These are phyloP conservation scores for Chaetops frenatus DNA, from an alignment of 2,113 vertebrate species.

Conservation along the genomic window DNA sequence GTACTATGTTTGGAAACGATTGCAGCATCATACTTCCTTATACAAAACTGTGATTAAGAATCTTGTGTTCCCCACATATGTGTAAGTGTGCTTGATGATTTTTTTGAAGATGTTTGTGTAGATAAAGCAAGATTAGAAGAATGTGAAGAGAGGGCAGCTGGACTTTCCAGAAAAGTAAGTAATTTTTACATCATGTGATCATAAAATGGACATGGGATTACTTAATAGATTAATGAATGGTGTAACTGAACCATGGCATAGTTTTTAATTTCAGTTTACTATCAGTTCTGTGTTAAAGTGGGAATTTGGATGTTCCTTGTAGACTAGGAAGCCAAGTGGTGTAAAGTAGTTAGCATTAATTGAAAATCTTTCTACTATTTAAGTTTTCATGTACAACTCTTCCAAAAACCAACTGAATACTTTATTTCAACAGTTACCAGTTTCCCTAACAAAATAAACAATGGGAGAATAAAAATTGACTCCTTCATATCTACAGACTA, in stretches of 20 bases:
- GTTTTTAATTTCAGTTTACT: background rate
- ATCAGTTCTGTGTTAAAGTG: background rate
- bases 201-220: background rate
- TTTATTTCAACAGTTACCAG: background rate
- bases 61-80: background rate
- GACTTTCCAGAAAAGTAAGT: constrained; percentile 86
- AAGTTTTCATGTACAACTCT: background rate
- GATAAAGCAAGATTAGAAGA: constrained; percentile 88
- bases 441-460: background rate
- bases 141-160: constrained; percentile 82
- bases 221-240: background rate
- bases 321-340: background rate
- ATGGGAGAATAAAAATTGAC: background rate
- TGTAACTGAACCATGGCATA: background rate
- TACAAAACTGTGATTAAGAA: background rate
- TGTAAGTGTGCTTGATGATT: background rate
- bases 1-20: constrained; percentile 3
- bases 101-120: constrained; percentile 83
- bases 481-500: background rate
- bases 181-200: background rate
- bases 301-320: background rate
- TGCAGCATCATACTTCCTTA: background rate
- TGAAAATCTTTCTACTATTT: background rate
- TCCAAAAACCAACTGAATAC: background rate
- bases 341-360: background rate